phyloP scores from a whole-genome alignment of 2,888 invertebrate species.

The Orchestes rusci region DNA sequence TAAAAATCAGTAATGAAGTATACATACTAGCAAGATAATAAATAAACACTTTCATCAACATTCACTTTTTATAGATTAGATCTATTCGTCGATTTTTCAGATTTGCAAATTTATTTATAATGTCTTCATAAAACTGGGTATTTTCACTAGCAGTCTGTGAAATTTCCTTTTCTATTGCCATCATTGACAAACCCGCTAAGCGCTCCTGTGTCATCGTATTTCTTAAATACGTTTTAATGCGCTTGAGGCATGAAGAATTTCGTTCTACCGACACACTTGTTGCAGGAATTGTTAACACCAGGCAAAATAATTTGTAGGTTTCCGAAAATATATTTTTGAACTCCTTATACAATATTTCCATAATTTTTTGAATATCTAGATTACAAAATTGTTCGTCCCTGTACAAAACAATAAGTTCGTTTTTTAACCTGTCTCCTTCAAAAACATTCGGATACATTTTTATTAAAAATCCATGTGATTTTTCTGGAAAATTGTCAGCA shows the following conservation, averaged over 20 bases:
- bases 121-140: slow-evolving; percentile 24
- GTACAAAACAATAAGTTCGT: slow-evolving; percentile 10
- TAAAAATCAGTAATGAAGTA: too few relatives aligned
- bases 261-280: slow-evolving; percentile 18
- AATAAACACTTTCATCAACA: too few relatives aligned
- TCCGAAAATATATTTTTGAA: slow-evolving; percentile 14
- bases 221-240: slow-evolving; percentile 16
- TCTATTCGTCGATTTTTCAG: slow-evolving; percentile 21
- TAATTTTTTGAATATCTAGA: slow-evolving; percentile 5
- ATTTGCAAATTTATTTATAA: slow-evolving; percentile 25
- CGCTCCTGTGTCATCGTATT: slow-evolving; percentile 9
- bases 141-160: slow-evolving; percentile 13
- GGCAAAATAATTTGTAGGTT: slow-evolving; percentile 15
- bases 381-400: slow-evolving; percentile 15
- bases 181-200: slow-evolving; percentile 11
- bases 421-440: slow-evolving; percentile 12
- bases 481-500: slow-evolving; percentile 14
- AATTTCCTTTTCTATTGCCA: slow-evolving; percentile 24
- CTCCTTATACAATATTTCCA: slow-evolving; percentile 7
- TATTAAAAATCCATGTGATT: slow-evolving; percentile 8
- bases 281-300: slow-evolving; percentile 19
- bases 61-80: slow-evolving; percentile 2
- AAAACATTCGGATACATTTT: slow-evolving; percentile 15
- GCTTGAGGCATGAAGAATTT: slow-evolving; percentile 16
- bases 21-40: too few relatives aligned